Percentiles rank a stretch among this genome's conserved stretches.
Evolutionary conservation across 2,113 vertebrate species (phyloP).

Genomic region (Brachirus orientalis): DNA sequence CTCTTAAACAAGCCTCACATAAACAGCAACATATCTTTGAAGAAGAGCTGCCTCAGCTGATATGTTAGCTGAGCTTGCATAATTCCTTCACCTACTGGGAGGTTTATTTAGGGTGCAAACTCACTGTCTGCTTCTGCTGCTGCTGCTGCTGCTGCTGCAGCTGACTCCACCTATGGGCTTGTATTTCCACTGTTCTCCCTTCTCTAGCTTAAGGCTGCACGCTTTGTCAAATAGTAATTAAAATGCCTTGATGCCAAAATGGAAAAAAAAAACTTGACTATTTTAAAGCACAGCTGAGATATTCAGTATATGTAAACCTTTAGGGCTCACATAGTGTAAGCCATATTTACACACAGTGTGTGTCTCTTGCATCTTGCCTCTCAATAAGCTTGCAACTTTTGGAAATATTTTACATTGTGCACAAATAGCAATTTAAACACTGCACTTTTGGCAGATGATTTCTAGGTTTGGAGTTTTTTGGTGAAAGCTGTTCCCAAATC

Average conservation of each 20-base stretch:
- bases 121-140: constrained; percentile 24
- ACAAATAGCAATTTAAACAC: too few species aligned
- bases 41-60: constrained; percentile 44
- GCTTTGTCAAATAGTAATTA: constrained; percentile 30
- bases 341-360: too few species aligned
- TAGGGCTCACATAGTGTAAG: too few species aligned
- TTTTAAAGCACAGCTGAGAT: too few species aligned
- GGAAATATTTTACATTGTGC: too few species aligned
- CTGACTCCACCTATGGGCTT: constrained; percentile 55
- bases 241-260: constrained; percentile 32
- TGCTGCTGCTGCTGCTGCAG: constrained; percentile 9
- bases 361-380: too few species aligned
- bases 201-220: constrained; percentile 29
- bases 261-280: constrained; percentile 2
- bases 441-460: too few species aligned
- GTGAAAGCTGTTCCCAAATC: too few species aligned
- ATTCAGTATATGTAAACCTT: too few species aligned
- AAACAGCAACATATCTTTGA: constrained; percentile 27
- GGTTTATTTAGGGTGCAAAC: constrained; percentile 55
- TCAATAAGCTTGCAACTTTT: too few species aligned
- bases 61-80: constrained; percentile 44
- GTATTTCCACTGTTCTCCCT: constrained; percentile 22
- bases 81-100: constrained; percentile 38
- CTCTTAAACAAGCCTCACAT: background rate
- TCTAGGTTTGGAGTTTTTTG: too few species aligned